Base-by-base conservation (phyloP, 2,888 invertebrate species). In the Philhelius pedissequus region DNA sequence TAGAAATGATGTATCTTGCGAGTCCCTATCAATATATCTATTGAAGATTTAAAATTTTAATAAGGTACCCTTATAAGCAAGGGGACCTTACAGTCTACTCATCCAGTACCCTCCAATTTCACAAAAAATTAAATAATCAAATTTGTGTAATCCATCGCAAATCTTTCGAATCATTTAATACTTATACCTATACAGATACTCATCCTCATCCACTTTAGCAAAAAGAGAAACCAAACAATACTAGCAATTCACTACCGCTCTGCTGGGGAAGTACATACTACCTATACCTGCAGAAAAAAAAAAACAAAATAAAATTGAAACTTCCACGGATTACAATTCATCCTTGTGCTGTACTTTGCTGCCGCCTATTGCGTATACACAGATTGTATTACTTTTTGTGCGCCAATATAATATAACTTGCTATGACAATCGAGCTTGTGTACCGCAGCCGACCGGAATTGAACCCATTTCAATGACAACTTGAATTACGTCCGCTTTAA, bases 401-500 rank as follows among this genome's bases (percentile, higher is more conserved):
- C 13, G 71, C 15, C 32, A 45, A 35, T 30, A 13, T 30, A 20
- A 1, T 50, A 30, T 43, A 54, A n/a, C 38, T 30, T 48, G 27
- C 35, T 45, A 54, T 40, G 50, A 27, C 50, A 74, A 69, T 32
- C 54, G 35, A 30, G 43, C 48, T 73, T 45, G 86, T 58, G 80
- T 73, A 64, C 66, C 76, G 75, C 76, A 84, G 79, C 82, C 81
- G 74, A 74, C 76, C 73, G 84, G 79, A 77, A 87, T 82, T 80
- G 87, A 87, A 81, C 86, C 75, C 66, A 79, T 82, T 84, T 86
- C 82, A 69, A 45, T 86, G 82, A 80, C 77, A 83, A 78, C 74
- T 82, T 82, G 84, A 84, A 86, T 87, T 86, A 86, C 68, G 81
- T 84, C 66, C 86, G 82, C 86, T 81, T 68, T 87, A 86, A 77